Conservation (phyloP, 2,888 invertebrate species). For the Mythimna lalbum region DNA sequence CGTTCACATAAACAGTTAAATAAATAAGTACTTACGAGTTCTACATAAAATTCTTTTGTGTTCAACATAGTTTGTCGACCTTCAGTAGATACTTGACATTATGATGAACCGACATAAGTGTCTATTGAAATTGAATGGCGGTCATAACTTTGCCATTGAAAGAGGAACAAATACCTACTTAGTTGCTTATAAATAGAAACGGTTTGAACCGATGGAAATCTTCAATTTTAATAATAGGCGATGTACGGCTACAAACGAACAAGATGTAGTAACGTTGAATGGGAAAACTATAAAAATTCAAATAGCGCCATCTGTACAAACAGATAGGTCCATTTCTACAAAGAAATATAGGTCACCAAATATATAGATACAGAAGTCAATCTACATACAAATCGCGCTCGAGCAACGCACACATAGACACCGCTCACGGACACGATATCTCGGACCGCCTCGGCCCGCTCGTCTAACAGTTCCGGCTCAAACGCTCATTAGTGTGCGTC, state of each 20-base stretch:
- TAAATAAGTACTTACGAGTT: constrained; percentile 30
- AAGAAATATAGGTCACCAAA: too few relatives aligned
- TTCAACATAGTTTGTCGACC: constrained; percentile 13
- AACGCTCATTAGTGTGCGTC: too few relatives aligned
- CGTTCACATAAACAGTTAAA: constrained; percentile 27
- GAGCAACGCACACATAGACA: too few relatives aligned
- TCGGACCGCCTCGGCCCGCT: too few relatives aligned
- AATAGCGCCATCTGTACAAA: too few relatives aligned
- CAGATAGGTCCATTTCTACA: too few relatives aligned
- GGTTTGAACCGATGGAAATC: not conserved
- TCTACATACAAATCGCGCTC: too few relatives aligned
- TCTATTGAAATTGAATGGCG: constrained; percentile 46
- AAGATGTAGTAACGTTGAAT: not conserved
- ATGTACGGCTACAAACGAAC: not conserved
- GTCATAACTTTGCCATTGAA: constrained; percentile 23
- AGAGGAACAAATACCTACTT: constrained; percentile 21
- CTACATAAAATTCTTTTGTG: constrained; percentile 38
- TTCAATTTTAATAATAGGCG: constrained; percentile 5
- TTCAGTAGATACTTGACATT: constrained; percentile 29
- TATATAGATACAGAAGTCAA: too few relatives aligned
- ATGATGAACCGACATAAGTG: constrained; percentile 32
- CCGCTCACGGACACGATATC: too few relatives aligned
- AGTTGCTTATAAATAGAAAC: constrained; percentile 36
- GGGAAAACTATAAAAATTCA: too few relatives aligned
- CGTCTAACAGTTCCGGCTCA: too few relatives aligned